Conservation (phyloP, 2,797 vertebrate species). For the Semotilus atromaculatus region DNA sequence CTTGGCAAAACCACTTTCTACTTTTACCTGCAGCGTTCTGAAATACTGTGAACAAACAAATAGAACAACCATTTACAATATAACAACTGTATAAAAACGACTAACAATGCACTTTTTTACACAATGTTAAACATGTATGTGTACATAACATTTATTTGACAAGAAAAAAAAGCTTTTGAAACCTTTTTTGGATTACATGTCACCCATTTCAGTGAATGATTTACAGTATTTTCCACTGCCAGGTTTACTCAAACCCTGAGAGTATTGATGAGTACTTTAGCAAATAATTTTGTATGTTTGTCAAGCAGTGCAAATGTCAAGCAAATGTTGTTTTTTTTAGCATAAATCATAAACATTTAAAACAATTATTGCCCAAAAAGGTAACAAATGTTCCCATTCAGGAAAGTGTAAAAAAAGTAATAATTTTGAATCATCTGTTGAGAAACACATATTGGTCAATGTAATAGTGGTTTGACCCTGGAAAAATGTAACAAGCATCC, state of each 20-base stretch:
- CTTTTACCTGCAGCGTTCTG: background rate
- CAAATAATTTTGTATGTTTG: background rate
- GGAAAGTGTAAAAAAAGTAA: background rate
- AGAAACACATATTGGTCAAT: background rate
- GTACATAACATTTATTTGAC: background rate
- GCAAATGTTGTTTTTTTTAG: background rate
- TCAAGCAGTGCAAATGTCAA: too few species aligned
- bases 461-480: background rate
- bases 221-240: background rate
- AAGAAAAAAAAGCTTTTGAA: background rate
- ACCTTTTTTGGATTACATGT: background rate
- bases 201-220: background rate
- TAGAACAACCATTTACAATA: background rate
- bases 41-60: slow-evolving; percentile 6
- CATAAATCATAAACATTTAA: background rate
- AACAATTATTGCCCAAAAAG: background rate
- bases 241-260: background rate
- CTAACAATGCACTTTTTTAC: background rate
- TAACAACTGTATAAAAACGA: background rate
- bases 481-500: background rate
- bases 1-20: background rate
- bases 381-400: background rate
- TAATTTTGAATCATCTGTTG: too few species aligned
- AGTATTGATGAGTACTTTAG: background rate
- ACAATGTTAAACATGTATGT: background rate